phyloP scores from a whole-genome alignment of 2,113 vertebrate genomes.

The Synodontis membranacea region DNA sequence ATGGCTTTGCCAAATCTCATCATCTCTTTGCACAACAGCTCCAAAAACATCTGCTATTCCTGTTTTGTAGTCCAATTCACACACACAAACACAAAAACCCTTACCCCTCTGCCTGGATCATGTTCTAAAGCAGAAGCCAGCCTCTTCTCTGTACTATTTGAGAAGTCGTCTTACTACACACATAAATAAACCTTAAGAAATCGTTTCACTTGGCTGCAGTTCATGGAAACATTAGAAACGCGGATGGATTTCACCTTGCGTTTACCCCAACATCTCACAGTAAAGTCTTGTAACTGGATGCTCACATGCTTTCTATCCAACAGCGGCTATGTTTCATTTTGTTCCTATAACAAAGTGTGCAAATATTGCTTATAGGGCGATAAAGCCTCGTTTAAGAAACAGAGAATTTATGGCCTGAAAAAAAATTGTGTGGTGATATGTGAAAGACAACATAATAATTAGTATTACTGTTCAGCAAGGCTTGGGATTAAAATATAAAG shows the following conservation, averaged over 20 bases:
- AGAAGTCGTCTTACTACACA: constrained; percentile 65
- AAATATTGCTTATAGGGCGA: constrained; percentile 19
- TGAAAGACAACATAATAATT: neutral
- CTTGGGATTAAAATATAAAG: constrained; percentile 16
- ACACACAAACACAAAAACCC: constrained; percentile 26
- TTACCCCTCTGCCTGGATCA: constrained; percentile 50
- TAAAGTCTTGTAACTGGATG: constrained; percentile 52
- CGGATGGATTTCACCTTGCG: constrained; percentile 66
- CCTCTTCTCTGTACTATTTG: constrained; percentile 57
- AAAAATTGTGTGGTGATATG: neutral
- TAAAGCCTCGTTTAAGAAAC: neutral
- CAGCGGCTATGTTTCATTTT: constrained; percentile 25
- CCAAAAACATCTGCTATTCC: constrained; percentile 62
- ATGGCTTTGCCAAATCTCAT: constrained; percentile 68
- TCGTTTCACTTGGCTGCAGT: constrained; percentile 65
- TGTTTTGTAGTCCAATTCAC: constrained; percentile 17
- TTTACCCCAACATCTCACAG: constrained; percentile 60
- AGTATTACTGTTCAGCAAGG: neutral
- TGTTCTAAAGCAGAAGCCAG: constrained; percentile 66
- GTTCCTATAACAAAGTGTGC: constrained; percentile 20
- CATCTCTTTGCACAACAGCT: constrained; percentile 66
- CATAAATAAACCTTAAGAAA: constrained; percentile 71
- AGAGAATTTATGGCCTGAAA: neutral
- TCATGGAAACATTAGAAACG: constrained; percentile 64
- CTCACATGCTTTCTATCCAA: neutral